phyloP scores from a whole-genome alignment of 2,113 vertebrate species.

The Lampris incognitus region DNA sequence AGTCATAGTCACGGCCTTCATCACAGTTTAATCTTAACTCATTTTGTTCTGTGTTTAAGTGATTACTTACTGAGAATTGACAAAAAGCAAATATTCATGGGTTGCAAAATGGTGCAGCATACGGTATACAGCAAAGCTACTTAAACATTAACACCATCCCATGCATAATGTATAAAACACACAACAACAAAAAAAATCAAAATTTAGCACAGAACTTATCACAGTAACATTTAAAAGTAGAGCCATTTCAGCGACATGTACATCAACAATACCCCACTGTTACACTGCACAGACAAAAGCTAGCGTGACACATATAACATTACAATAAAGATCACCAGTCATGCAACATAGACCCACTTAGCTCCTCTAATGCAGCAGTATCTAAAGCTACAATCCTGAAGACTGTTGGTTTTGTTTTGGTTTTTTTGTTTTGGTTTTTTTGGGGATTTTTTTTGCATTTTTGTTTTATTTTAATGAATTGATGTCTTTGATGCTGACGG shows the following conservation, averaged over 20 bases:
- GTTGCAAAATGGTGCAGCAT: conserved; percentile 27
- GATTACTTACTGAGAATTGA: neutral
- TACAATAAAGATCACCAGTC: conserved; percentile 26
- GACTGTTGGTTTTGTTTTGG: too few species aligned
- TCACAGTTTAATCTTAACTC: too few species aligned
- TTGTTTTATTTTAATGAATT: too few species aligned
- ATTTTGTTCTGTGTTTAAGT: too few species aligned
- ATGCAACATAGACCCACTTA: conserved; percentile 61
- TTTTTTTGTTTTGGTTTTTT: too few species aligned
- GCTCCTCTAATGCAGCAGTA: conserved; percentile 45
- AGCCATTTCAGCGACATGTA: conserved; percentile 31
- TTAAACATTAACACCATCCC: conserved; percentile 24
- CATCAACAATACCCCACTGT: conserved; percentile 12
- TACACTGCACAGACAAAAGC: conserved; percentile 26
- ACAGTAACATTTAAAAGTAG: conserved; percentile 5
- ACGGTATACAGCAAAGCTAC: conserved; percentile 34
- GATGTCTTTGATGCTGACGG: too few species aligned
- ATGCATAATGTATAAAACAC: conserved; percentile 28
- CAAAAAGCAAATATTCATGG: conserved; percentile 23
- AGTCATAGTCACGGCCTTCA: neutral
- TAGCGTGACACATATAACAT: conserved; percentile 17
- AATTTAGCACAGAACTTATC: conserved; percentile 7
- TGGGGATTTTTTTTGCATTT: too few species aligned
- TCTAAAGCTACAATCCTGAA: neutral
- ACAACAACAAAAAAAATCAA: conserved; percentile 11